Base-by-base conservation (phyloP, 2,797 vertebrate genomes). In the Benthosema pterotum region DNA sequence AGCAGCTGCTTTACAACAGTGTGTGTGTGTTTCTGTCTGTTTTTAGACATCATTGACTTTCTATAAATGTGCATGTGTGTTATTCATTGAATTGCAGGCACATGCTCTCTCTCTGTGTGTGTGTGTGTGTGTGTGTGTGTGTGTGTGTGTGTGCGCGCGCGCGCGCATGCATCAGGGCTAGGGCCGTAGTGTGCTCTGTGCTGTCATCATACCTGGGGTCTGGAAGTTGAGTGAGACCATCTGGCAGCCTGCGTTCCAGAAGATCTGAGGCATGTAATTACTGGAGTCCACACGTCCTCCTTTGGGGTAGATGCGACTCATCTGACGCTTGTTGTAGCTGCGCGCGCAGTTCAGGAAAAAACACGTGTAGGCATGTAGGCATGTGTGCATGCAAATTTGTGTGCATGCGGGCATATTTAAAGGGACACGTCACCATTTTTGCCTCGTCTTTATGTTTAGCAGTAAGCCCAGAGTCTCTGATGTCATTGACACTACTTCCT, bases 191-290 rank as follows among this genome's bases (percentile, higher is more conserved):
- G 52, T 77, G 80, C 63, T 81, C n/a, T n/a, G n/a, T n/a, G n/a
- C n/a, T n/a, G n/a, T n/a, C n/a, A 79, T 71, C 87, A 81, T 97
- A 99, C 98, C 98, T 98, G 97, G 96, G 91, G 97, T 99, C 92
- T 99, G 98, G 93, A 95, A 99, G 96, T 99, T 99, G 90, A 99
- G 96, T 1, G 98, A 98, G 89, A 99, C 98, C 98, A 99, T 99
- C 97, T 99, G 98, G 96, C 98, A 99, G 84, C 98, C 98, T 79
- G 98, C 98, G 87, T 99, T 99, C 98, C 98, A 99, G 96, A 99
- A 99, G 95, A 99, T 98, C 89, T 99, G 98, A 94, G 98, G 98
- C 97, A 99, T 99, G 93, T 98, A 99, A 95, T 99, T 99, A 95
- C 96, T 98, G 94, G 98, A 99, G 92, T 99, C 98, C 73, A 99